These are phyloP conservation scores for Propithecus coquereli DNA, from an alignment of 2,113 vertebrate species.

Conservation along the genomic window DNA sequence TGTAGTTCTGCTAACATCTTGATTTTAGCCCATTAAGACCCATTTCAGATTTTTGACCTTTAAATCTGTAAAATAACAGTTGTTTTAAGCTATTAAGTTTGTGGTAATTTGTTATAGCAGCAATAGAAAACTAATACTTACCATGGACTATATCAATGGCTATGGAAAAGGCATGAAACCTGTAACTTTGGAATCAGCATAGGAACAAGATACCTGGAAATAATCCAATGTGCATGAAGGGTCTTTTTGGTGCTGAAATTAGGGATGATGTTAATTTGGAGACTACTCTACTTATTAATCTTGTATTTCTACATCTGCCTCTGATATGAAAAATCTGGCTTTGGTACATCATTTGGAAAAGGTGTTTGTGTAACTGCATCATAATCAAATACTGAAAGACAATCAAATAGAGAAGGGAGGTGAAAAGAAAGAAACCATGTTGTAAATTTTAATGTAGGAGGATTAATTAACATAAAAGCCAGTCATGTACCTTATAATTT, in stretches of 20 bases:
- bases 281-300: background rate
- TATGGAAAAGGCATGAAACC: background rate
- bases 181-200: background rate
- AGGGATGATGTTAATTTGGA: background rate
- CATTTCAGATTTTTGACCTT: background rate
- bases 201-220: background rate
- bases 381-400: background rate
- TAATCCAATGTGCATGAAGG: background rate
- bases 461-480: constrained; percentile 3
- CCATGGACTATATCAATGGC: background rate
- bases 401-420: background rate
- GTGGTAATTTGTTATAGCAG: background rate
- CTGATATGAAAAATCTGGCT: background rate
- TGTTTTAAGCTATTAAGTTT: background rate
- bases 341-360: background rate
- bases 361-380: background rate
- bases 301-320: background rate
- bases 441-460: background rate
- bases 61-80: background rate
- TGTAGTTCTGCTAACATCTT: background rate
- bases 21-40: background rate
- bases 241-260: background rate
- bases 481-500: background rate
- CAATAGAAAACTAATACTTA: background rate
- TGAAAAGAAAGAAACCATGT: background rate